Evolutionary conservation across 2,797 vertebrate genomes (phyloP), one percentile per base, ranked within the genome.

Genomic region (Alca torda): DNA sequence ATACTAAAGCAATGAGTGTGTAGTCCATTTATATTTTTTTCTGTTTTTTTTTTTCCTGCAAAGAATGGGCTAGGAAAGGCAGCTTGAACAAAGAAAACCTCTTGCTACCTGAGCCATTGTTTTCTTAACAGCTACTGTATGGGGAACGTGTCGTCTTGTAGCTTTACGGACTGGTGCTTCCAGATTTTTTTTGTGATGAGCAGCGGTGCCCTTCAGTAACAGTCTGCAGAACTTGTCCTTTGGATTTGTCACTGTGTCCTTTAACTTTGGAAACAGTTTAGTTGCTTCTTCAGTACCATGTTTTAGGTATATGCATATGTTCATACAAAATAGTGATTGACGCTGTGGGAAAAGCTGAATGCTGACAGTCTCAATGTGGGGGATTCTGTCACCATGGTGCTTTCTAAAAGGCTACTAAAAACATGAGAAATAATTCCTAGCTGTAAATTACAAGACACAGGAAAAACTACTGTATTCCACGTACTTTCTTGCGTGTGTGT

Each of bases 101-200:
- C 87, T 89, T 95, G 90, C 89, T 91, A 97, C 90, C 95, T 97
- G 96, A 97, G 96, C 96, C 97, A 96, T 92, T 74, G 63, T 89
- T 89, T 84, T 84, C 72, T 70, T 50, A 88, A 76, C 77, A 95
- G 84, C 89, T 96, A 77, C 96, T 96, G 95, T 96, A 91, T 74
- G 25, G 16, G 51, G 33, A 90, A 26, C 25, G 46, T 89, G 64
- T 95, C 7, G 6, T 84, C 57, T 91, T 59, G 69, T 64, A 95
- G 82, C 82, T 77, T 59, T 88, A 74, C 35, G 59, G 73, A 54
- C 39, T 74, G 57, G 87, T 92, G 84, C 77, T 93, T 75, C 56
- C 70, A 70, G 83, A 73, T 41, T 48, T 67, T 48, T 67, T 30
- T 18, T 50, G n/a, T 82, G 35, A 10, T 56, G 79, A 88, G 65